Base-by-base conservation (phyloP, 2,888 invertebrate genomes). In the Phortica okadai region DNA sequence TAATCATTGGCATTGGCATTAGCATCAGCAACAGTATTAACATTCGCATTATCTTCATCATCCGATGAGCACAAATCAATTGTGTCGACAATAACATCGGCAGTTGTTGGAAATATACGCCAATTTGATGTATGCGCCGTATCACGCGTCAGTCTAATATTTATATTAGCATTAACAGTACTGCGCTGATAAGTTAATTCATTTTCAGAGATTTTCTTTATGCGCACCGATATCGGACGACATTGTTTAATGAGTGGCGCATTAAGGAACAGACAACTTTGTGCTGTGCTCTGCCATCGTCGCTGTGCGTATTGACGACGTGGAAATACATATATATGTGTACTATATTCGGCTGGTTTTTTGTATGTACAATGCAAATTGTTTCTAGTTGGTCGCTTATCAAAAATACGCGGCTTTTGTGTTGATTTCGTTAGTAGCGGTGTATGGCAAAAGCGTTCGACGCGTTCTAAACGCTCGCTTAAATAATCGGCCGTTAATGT, bases 21-120 rank as follows among this genome's bases (percentile, higher is more conserved):
- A 21, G 21, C 21, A 21, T 21, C 21, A 21, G 21, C 21, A 21
- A 21, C 21, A 21, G 21, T 21, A 21, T 21, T 45, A 21, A 21
- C 21, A 21, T 21, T 21, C 21, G 21, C 21, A 21, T 21, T 21
- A 21, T 21, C 21, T 21, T 21, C 21, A 21, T 21, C 21, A 21
- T 21, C 95, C 1, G 95, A 93, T 7, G 93, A 94, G 90, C 95
- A 95, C 87, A 95, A 21, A 21, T 21, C 21, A 21, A 21, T 21
- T 21, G 21, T 21, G 21, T 21, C 92, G 86, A 94, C 93, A 91
- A 91, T 87, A 45, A 90, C 88, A 80, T 91, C 90, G n/a, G 21
- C 21, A 21, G 80, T 85, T 25, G 90, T 85, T 14, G 90, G 88
- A 11, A 90, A 90, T 79, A 91, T 91, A 79, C 90, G 89, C 90